phyloP scores from a whole-genome alignment of 1,140 invertebrate genomes.

The Zaprionus vittiger region DNA sequence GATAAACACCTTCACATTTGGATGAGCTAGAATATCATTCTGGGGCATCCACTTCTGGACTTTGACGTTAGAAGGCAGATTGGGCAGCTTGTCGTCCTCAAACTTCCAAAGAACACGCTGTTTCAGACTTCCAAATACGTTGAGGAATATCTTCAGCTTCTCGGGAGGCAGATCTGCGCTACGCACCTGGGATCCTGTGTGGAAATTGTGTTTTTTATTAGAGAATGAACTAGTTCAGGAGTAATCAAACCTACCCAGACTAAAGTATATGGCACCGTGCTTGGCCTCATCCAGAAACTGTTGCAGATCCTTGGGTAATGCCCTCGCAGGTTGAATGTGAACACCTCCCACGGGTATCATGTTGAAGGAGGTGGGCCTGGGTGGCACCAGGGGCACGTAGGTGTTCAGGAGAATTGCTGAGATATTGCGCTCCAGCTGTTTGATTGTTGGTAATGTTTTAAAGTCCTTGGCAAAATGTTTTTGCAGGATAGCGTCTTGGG shows the following conservation, averaged over 20 bases:
- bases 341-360: slow-evolving; percentile 85
- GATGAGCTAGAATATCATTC: slow-evolving; percentile 86
- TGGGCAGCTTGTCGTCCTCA: slow-evolving; percentile 85
- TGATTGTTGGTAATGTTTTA: slow-evolving; percentile 69
- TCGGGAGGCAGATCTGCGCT: slow-evolving; percentile 74
- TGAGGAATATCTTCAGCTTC: slow-evolving; percentile 84
- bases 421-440: slow-evolving; percentile 85
- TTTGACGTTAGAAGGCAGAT: slow-evolving; percentile 86
- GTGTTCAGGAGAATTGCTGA: slow-evolving; percentile 85
- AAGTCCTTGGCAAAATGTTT: slow-evolving; percentile 57
- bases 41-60: slow-evolving; percentile 88
- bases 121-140: slow-evolving; percentile 85
- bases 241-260: slow-evolving; percentile 82
- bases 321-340: slow-evolving; percentile 78
- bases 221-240: neutral
- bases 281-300: slow-evolving; percentile 80
- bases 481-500: slow-evolving; percentile 62
- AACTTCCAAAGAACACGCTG: slow-evolving; percentile 88
- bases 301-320: slow-evolving; percentile 70
- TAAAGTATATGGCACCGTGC: slow-evolving; percentile 86
- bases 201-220: slow-evolving; percentile 20
- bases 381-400: slow-evolving; percentile 84
- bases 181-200: slow-evolving; percentile 54
- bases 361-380: slow-evolving; percentile 83
- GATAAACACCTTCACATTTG: slow-evolving; percentile 86